A percentile compares a stretch with the other conserved stretches of the same genome.
Conservation (phyloP, 2,113 vertebrate species). For the Microtus oregoni region DNA sequence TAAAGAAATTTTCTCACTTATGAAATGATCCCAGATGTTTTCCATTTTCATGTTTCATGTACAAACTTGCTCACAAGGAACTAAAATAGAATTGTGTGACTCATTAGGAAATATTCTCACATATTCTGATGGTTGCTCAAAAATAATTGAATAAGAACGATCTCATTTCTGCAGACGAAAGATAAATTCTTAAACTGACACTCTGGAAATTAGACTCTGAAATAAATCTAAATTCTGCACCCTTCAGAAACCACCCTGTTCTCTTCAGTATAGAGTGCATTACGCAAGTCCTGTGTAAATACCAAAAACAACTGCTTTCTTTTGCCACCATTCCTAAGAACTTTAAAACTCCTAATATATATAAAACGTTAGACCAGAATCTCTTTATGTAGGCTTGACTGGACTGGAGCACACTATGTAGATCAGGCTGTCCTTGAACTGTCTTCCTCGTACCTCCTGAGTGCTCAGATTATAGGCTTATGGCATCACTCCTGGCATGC, state of each 20-base stretch:
- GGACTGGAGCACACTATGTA: background rate
- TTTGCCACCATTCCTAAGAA: background rate
- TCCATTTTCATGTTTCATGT: conserved; percentile 82
- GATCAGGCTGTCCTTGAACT: background rate
- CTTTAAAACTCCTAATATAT: background rate
- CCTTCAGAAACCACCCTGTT: background rate
- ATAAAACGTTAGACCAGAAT: background rate
- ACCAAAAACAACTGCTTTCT: background rate
- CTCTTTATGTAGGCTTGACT: background rate
- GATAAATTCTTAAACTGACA: background rate
- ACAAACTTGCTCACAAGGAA: conserved; percentile 81
- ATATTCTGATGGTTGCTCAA: conserved; percentile 62
- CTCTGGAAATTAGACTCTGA: background rate
- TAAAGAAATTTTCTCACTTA: conserved; percentile 69
- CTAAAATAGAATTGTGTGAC: conserved; percentile 76
- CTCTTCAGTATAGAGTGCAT: background rate
- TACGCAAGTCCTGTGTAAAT: background rate
- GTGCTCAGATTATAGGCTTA: background rate
- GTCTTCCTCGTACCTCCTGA: background rate
- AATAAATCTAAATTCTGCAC: background rate
- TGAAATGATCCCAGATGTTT: conserved; percentile 81
- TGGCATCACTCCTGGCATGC: background rate
- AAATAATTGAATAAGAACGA: conserved; percentile 17
- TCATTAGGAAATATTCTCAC: conserved; percentile 78
- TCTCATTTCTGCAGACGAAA: conserved; percentile 11